Base-by-base conservation (phyloP, 2,888 invertebrate genomes). In the Drosophila pseudotakahashii region DNA sequence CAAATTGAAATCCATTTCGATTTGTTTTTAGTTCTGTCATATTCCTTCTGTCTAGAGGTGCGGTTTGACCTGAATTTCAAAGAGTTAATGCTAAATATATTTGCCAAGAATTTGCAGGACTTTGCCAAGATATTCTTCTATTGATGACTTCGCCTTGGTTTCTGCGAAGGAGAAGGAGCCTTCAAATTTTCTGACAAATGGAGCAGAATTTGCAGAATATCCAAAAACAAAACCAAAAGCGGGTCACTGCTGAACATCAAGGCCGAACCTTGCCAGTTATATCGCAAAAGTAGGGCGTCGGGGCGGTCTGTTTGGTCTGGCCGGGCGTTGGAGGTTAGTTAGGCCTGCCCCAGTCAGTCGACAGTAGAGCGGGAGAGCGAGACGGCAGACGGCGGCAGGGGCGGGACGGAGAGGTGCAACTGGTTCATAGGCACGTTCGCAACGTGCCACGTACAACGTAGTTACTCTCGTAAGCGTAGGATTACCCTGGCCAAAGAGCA, bases 191-290 rank as follows among this genome's bases (percentile, higher is more conserved):
- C 19, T 61, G 37, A 30, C n/a, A 59, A 48, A 48, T 32, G 30
- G 44, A 32, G 45, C 30, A 11, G 11, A 11, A 34, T 42, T 30
- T 41, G 60, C 14, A n/a, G 7, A 30, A 7, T 44, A 44, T 58
- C 44, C 30, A 59, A 59, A 61, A 60, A 37, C 44, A 45, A 59
- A 30, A 60, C 59, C 48, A 32, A 62, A 52, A 36, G 48, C 55
- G 14, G 84, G 89, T 85, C 89, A 83, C 78, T 84, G 84, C 80
- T 86, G 86, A 88, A 73, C 88, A 80, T 83, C 84, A 85, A 85
- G 84, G 84, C 79, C 84, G 81, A 86, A 81, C 77, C 81, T 88
- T 81, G 84, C 75, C 58, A 52, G 58, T 30, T 50, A 44, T 50
- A 44, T 39, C 32, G 73, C 63, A 77, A 77, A 81, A 84, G 79